These are phyloP conservation scores for Lepilemur ruficaudatus DNA, from an alignment of 2,797 vertebrate genomes.

Conservation along the genomic window DNA sequence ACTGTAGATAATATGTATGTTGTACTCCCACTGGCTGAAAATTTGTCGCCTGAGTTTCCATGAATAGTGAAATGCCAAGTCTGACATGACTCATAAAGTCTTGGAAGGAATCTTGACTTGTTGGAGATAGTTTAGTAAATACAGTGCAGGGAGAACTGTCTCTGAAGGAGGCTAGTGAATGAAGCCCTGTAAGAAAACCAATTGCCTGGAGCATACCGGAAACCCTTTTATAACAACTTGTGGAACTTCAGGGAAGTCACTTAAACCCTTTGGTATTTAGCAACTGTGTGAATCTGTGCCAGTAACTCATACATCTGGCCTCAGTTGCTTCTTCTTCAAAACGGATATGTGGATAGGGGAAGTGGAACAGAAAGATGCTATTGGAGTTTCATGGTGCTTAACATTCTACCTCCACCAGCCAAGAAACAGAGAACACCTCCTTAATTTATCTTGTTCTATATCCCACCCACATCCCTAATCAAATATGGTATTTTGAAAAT, in stretches of 20 bases:
- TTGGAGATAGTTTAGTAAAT: background rate
- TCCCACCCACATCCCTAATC: background rate
- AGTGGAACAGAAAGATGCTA: background rate
- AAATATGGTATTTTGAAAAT: slow-evolving; percentile 16
- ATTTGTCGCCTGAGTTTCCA: background rate
- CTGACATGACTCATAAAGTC: background rate
- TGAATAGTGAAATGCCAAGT: slow-evolving; percentile 11
- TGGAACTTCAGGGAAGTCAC: background rate
- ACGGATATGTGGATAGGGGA: background rate
- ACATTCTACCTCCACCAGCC: background rate
- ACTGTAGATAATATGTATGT: background rate
- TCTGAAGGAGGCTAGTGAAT: background rate
- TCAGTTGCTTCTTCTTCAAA: background rate
- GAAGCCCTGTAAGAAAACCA: background rate
- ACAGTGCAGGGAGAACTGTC: background rate
- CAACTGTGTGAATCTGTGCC: background rate
- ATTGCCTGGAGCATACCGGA: background rate
- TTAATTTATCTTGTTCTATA: background rate
- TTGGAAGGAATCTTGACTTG: background rate
- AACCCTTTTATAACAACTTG: background rate
- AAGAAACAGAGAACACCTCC: background rate
- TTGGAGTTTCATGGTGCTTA: background rate
- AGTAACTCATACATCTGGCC: background rate
- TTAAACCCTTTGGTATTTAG: background rate
- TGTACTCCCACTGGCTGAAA: background rate